A percentile compares a stretch with the other conserved stretches of the same genome.
Evolutionary conservation across 2,113 vertebrate genomes (phyloP).

Genomic region (Pangasianodon hypophthalmus): DNA sequence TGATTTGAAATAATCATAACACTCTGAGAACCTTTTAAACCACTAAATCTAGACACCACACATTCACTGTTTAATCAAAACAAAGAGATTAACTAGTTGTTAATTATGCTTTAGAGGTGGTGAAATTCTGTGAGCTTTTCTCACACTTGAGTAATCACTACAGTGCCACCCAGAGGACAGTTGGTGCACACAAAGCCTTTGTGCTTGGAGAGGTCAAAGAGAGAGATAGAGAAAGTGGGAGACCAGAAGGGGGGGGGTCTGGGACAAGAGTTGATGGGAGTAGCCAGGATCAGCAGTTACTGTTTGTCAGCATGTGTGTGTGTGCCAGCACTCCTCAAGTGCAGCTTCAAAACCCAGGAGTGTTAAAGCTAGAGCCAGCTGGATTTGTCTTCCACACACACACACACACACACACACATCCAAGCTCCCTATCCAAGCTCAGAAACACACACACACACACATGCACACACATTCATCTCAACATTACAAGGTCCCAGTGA

Average conservation of each 20-base stretch:
- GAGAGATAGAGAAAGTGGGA: slow-evolving; percentile 29
- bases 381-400: slow-evolving; percentile 48
- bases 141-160: background rate
- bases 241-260: slow-evolving; percentile 21
- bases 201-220: slow-evolving; percentile 12
- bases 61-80: background rate
- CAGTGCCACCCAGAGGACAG: slow-evolving; percentile 40
- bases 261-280: slow-evolving; percentile 44
- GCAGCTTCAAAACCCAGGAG: slow-evolving; percentile 67
- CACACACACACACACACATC: slow-evolving; percentile 16
- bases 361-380: slow-evolving; percentile 63
- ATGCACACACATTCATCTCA: background rate
- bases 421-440: slow-evolving; percentile 15
- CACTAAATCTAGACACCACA: background rate
- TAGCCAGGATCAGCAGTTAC: slow-evolving; percentile 64
- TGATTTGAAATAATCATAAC: background rate
- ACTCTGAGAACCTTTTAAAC: background rate
- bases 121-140: background rate
- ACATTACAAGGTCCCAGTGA: slow-evolving; percentile 24
- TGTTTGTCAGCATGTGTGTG: slow-evolving; percentile 70
- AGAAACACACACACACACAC: slow-evolving; percentile 32
- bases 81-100: background rate
- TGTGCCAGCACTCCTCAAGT: slow-evolving; percentile 60
- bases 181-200: background rate
- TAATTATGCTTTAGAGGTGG: background rate